Base-by-base conservation (phyloP, 2,888 invertebrate species). In the Habroteleia sp. region DNA sequence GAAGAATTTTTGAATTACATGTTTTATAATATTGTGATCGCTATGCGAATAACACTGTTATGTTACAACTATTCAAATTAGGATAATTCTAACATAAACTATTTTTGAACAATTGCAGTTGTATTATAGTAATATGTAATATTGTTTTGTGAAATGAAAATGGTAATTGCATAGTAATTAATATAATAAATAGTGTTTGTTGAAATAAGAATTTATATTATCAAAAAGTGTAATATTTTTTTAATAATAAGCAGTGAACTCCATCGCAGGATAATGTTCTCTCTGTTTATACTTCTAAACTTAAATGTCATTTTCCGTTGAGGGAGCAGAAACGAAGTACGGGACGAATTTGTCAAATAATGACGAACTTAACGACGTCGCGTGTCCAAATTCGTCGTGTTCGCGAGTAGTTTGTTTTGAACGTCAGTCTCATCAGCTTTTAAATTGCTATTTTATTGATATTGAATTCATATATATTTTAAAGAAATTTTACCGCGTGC, bases 281-380 rank as follows among this genome's bases (percentile, higher is more conserved):
- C 52, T 52, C 5, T 20, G 25, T 41, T 33, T 39, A 10, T 25
- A 27, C 46, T 65, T 58, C 60, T 52, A 63, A 69, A 74, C 69
- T 58, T 69, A 74, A 74, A 69, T 74, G 74, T 63, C 74, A 63
- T 74, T 74, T 65, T 66, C 33, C 62, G 60, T 62, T 31, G 54
- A 35, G 46, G 58, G 27, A 63, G 42, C 35, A 60, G 35, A 72
- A 62, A 41, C 66, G 8, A 20, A 44, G 52, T 48, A 5, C 17
- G 35, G 31, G 58, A 42, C 56, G 39, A 72, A 35, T 74, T 60
- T 46, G 48, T 62, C 68, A 69, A 66, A 73, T 39, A 42, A 60
- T 65, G 72, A 63, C 63, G 60, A 72, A 63, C 46, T 8, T 65
- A 68, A 75, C 75, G 60, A 77, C 66, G 68, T 77, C 73, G 65